Evolutionary conservation across 2,113 vertebrate genomes (phyloP).

Genomic region (Indicator maculatus): DNA sequence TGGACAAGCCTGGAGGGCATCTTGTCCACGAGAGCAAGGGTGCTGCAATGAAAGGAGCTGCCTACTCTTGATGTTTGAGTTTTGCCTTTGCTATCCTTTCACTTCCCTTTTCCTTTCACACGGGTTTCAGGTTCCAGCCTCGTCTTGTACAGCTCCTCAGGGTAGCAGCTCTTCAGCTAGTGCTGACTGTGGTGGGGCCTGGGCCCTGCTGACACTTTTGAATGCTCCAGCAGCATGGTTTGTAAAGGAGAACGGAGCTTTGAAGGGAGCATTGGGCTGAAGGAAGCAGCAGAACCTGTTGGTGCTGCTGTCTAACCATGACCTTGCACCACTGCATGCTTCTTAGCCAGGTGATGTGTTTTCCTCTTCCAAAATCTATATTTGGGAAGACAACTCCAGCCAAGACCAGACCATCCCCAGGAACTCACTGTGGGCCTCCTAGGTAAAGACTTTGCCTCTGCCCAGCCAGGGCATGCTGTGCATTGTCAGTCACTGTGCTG

Average conservation of each 20-base stretch:
- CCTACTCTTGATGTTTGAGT: neutral
- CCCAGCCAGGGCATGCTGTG: neutral
- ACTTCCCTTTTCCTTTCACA: neutral
- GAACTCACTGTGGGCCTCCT: neutral
- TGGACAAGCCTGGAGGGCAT: neutral
- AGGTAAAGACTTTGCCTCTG: neutral
- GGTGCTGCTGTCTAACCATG: neutral
- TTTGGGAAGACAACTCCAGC: neutral
- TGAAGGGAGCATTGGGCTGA: fast-evolving
- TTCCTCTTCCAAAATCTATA: neutral
- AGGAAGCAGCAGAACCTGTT: neutral
- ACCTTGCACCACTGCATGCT: neutral
- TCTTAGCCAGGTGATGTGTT: fast-evolving
- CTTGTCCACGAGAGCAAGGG: fast-evolving
- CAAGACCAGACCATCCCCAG: neutral
- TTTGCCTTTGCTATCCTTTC: neutral
- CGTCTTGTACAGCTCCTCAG: neutral
- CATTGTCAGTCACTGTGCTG: fast-evolving
- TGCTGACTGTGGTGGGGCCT: neutral
- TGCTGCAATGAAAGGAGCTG: neutral
- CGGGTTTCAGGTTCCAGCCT: neutral
- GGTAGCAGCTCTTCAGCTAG: neutral
- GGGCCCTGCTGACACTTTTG: neutral
- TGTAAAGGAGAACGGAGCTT: neutral
- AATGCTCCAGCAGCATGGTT: neutral